A percentile compares a stretch with the other conserved stretches of the same genome.
phyloP scores from a whole-genome alignment of 2,113 vertebrate genomes.

The Ariopsis seemanni region DNA sequence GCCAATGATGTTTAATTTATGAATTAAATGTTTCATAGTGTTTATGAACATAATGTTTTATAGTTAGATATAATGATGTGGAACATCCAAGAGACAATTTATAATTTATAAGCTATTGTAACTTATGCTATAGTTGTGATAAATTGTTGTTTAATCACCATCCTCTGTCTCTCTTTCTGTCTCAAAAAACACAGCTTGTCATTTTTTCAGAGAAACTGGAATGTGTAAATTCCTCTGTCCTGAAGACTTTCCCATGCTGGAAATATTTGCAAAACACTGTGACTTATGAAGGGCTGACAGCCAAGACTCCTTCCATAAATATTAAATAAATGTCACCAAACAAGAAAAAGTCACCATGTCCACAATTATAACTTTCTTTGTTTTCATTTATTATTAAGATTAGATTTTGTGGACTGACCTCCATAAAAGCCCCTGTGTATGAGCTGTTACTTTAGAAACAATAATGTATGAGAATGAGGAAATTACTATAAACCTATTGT shows the following conservation, averaged over 20 bases:
- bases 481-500: background rate
- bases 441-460: background rate
- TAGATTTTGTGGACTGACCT: background rate
- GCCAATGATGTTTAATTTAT: background rate
- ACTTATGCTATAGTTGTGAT: background rate
- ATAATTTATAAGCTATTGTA: background rate
- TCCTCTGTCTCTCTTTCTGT: background rate
- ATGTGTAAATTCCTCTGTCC: background rate
- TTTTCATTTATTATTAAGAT: background rate
- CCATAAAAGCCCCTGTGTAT: background rate
- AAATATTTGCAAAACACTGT: background rate
- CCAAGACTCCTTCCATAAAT: background rate
- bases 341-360: background rate
- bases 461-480: background rate
- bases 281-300: background rate
- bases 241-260: background rate
- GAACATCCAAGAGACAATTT: background rate
- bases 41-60: background rate
- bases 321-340: background rate
- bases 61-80: background rate
- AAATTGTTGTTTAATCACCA: background rate
- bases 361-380: background rate
- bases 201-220: background rate
- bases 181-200: background rate
- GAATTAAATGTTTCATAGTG: background rate